Base-by-base conservation (phyloP, 2,797 vertebrate genomes). In the Cyprinella venusta region DNA sequence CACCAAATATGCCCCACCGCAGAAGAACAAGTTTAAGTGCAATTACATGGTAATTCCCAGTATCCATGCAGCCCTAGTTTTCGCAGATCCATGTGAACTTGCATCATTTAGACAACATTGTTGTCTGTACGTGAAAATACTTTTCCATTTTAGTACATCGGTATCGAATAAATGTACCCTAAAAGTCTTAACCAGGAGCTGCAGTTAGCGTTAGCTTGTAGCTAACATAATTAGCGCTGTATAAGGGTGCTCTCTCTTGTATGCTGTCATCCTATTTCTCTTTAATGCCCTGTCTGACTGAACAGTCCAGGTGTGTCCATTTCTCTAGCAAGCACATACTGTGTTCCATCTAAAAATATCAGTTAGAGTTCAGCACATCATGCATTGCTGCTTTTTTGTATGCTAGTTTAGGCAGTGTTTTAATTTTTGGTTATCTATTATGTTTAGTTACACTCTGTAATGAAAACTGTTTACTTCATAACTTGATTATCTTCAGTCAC, bases 261-360 rank as follows among this genome's bases (percentile, higher is more conserved):
- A 24, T 10, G 33, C 82, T 77, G 74, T 68, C 64, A 26, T 65
- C 16, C 26, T 12, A 63, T 81, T 63, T 42, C 19, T 85, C 63
- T 68, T 30, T 30, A 54, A 52, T 82, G 54, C 54, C 76, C 68
- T 82, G 86, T 88, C 52, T 87, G 88, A 88, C 83, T 82, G 89
- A 71, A 64, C 81, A 48, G 42, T 79, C 88, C 86, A 85, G 88
- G 89, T 84, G 86, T 86, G 74, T 72, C 54, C 13, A 36, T 59
- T 52, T 90, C 87, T 84, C 86, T 71, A 26, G 30, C 71, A 74
- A 52, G 59, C 87, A 71, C 33, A 4, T 45, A 19, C 8, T 21
- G 52, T 80, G 71, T 61, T 81, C 92, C 92, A 91, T 48, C 45
- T 48, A 48, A 48, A 48, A 48, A 93, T 93, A 94, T 91, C 91